Percentiles rank a stretch among this genome's conserved stretches.
phyloP scores from a whole-genome alignment of 2,888 invertebrate genomes.

The Caenorhabditis macrosperma region DNA sequence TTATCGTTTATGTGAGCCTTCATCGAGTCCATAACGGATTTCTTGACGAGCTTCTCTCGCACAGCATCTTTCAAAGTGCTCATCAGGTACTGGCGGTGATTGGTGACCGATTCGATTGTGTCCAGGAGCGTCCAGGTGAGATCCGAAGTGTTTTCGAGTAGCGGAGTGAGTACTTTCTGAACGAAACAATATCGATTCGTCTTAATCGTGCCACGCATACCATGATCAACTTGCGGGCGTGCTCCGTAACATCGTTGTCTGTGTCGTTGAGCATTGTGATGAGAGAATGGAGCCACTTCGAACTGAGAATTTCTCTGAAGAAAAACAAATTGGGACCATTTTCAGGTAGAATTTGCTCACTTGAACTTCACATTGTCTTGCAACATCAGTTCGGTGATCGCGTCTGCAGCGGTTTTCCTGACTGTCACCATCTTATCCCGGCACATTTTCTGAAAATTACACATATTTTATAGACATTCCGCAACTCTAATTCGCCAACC shows the following conservation, averaged over 20 bases:
- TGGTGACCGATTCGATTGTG: constrained; percentile 38
- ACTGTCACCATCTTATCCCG: constrained; percentile 42
- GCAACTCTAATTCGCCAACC: background rate
- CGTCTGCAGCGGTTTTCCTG: constrained; percentile 34
- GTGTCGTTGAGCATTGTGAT: constrained; percentile 51
- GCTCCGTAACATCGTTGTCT: constrained; percentile 51
- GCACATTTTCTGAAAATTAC: constrained; percentile 25
- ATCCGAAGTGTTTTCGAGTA: constrained; percentile 41
- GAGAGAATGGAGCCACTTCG: constrained; percentile 46
- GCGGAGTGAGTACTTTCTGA: constrained; percentile 41
- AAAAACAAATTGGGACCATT: background rate
- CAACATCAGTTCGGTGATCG: constrained; percentile 50
- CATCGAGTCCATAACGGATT: constrained; percentile 50
- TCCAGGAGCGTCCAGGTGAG: constrained; percentile 52
- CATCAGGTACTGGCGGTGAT: constrained; percentile 50
- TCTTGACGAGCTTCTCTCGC: constrained; percentile 25
- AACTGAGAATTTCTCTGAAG: constrained; percentile 42
- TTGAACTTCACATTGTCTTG: constrained; percentile 18
- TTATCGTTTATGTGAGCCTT: constrained; percentile 11
- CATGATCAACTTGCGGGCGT: constrained; percentile 48
- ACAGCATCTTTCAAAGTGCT: constrained; percentile 46
- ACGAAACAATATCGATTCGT: background rate
- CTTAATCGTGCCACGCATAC: background rate
- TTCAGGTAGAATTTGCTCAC: background rate
- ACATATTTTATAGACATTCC: background rate